A percentile compares a stretch with the other conserved stretches of the same genome.
Evolutionary conservation across 2,888 invertebrate species (phyloP).

Genomic region (Brenthis daphne): DNA sequence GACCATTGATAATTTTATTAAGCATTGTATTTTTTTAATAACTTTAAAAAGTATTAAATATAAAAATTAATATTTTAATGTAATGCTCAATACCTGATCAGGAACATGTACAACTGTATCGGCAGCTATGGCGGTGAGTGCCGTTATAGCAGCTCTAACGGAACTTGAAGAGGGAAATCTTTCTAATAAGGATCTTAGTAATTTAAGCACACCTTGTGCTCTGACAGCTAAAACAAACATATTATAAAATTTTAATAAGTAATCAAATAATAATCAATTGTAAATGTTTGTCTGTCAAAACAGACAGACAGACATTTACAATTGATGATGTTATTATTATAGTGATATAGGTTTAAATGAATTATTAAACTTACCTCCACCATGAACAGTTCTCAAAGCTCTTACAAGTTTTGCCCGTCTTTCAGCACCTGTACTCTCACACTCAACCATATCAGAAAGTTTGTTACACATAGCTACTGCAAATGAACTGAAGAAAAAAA

Average conservation of each 20-base stretch:
- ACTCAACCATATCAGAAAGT: conserved; percentile 96
- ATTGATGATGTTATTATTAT: no score
- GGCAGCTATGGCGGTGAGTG: conserved; percentile 93
- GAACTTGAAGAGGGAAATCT: conserved; percentile 73
- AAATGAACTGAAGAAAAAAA: conserved; percentile 87
- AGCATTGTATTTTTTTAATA: no score
- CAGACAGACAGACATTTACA: no score
- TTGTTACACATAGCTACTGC: conserved; percentile 97
- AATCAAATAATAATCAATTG: not conserved
- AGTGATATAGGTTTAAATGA: not conserved
- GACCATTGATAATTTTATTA: no score
- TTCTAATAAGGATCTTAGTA: conserved; percentile 67
- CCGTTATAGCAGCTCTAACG: conserved; percentile 88
- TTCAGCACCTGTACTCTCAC: conserved; percentile 94
- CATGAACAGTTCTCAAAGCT: conserved; percentile 96
- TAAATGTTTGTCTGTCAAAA: no score
- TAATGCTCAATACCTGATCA: conserved; percentile 84
- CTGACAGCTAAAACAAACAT: conserved; percentile 69
- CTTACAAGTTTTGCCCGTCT: conserved; percentile 95
- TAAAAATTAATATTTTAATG: no score
- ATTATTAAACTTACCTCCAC: conserved; percentile 76
- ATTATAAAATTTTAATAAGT: not conserved
- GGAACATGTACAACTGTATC: conserved; percentile 95
- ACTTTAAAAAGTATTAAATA: no score
- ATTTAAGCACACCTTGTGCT: conserved; percentile 84